Conservation (phyloP, 2,113 vertebrate genomes). For the Hippolais icterina region DNA sequence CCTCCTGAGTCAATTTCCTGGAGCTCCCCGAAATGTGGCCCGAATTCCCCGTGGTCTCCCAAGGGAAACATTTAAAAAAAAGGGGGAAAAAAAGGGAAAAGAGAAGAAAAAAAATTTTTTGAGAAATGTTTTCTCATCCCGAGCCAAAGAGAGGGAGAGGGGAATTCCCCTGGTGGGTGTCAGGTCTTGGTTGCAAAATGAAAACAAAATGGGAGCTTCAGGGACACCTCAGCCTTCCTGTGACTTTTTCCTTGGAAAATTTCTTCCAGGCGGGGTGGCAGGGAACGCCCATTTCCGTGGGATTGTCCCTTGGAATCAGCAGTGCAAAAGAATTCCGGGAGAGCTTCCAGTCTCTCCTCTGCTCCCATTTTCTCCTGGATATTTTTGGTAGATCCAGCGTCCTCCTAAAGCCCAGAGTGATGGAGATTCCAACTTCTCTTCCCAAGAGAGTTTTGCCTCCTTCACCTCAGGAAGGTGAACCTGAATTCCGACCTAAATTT, state of each 20-base stretch:
- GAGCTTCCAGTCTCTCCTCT: neutral
- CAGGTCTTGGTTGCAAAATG: neutral
- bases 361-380: neutral
- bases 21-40: neutral
- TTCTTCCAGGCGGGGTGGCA: neutral
- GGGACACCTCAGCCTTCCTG: neutral
- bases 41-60: rapidly evolving
- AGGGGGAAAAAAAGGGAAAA: neutral
- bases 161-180: neutral
- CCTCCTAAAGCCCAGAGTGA: neutral
- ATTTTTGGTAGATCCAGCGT: neutral
- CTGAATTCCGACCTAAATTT: neutral
- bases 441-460: neutral
- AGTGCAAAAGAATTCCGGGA: neutral
- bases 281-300: rapidly evolving
- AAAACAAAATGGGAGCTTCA: neutral
- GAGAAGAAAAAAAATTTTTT: neutral
- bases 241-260: neutral
- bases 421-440: neutral
- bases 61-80: neutral
- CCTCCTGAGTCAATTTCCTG: neutral
- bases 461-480: neutral
- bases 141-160: neutral
- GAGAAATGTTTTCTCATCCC: neutral
- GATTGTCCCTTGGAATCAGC: neutral